Conservation (phyloP, 2,797 vertebrate species). For the Myiotriccus ornatus region DNA sequence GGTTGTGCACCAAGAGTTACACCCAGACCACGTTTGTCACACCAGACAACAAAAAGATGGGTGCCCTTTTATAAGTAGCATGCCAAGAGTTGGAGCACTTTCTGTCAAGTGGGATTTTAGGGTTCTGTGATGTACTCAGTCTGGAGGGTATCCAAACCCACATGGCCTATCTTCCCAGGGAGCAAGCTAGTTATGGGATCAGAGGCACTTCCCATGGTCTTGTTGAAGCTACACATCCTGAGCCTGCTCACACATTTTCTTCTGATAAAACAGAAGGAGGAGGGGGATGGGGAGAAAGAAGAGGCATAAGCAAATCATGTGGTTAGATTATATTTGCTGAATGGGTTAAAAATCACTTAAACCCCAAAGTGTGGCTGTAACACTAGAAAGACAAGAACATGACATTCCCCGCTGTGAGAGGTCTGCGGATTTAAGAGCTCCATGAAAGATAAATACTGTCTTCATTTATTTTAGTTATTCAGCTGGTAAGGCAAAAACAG, state of each 20-base stretch:
- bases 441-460: background rate
- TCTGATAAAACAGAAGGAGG: background rate
- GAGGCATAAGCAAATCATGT: background rate
- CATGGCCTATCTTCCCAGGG: background rate
- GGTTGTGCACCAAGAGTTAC: background rate
- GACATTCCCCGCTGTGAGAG: background rate
- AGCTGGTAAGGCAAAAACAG: background rate
- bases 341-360: background rate
- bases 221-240: background rate
- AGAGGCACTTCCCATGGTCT: background rate
- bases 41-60: background rate
- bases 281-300: fast-evolving
- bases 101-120: background rate
- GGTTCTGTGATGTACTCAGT: background rate
- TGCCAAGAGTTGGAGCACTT: background rate
- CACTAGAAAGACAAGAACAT: background rate
- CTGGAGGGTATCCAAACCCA: background rate
- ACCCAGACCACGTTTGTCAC: background rate
- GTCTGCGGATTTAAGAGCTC: fast-evolving
- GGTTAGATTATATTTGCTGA: background rate
- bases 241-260: background rate
- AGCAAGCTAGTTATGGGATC: background rate
- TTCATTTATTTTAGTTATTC: background rate
- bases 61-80: background rate
- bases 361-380: background rate